These are phyloP conservation scores for Belonocnema kinseyi DNA, from an alignment of 1,140 invertebrate genomes.

Conservation along the genomic window DNA sequence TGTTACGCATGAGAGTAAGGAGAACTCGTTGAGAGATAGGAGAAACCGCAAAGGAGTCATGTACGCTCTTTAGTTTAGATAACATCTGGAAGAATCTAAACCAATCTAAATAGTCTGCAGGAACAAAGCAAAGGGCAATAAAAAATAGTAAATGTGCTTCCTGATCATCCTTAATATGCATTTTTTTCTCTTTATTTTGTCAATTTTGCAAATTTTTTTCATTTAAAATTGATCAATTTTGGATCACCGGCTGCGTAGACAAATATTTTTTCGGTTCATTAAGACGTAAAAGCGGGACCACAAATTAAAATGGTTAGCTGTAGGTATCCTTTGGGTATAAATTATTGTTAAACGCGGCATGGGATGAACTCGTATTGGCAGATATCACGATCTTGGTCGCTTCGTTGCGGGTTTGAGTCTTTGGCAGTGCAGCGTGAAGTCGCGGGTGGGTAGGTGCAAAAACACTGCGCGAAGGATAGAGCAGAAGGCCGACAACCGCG, in stretches of 20 bases:
- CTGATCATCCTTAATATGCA: not conserved
- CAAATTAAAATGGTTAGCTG: conserved; percentile 57
- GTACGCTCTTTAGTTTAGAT: not conserved
- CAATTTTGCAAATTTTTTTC: not conserved
- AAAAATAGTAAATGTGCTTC: too few species aligned
- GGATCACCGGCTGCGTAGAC: conserved; percentile 40
- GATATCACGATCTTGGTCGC: conserved; percentile 40
- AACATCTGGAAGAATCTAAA: not conserved
- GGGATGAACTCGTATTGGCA: conserved; percentile 50
- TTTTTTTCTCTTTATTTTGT: not conserved
- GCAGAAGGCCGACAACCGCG: conserved; percentile 47
- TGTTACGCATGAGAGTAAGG: conserved; percentile 36
- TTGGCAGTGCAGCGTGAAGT: conserved; percentile 35
- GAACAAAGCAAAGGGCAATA: not conserved
- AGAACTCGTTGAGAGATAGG: conserved; percentile 32
- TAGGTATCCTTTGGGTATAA: conserved; percentile 57
- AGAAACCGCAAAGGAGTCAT: not conserved
- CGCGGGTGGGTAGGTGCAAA: conserved; percentile 51
- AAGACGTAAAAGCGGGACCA: conserved; percentile 62
- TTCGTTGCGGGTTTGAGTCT: conserved; percentile 37
- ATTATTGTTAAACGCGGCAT: conserved; percentile 53
- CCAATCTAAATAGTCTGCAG: not conserved
- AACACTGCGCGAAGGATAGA: conserved; percentile 50
- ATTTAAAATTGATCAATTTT: conserved; percentile 13
- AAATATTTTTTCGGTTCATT: conserved; percentile 57